Conservation (phyloP, 1,140 invertebrate genomes). For the Elymnias hypermnestra region DNA sequence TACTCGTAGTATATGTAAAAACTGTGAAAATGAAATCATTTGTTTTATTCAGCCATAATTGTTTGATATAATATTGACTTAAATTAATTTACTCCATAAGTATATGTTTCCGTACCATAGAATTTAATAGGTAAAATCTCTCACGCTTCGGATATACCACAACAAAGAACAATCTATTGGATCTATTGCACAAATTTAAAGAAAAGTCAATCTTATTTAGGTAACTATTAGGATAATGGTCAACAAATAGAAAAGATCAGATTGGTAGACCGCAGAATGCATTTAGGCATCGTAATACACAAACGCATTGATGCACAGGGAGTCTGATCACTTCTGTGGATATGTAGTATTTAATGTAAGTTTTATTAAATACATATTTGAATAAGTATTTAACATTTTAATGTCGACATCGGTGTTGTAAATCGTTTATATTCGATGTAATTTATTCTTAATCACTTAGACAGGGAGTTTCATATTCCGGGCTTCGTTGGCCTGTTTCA, state of each 20-base stretch:
- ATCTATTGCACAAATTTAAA: conserved; percentile 42
- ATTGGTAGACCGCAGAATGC: conserved; percentile 23
- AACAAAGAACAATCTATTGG: conserved; percentile 22
- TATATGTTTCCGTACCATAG: conserved; percentile 46
- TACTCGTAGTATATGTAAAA: neutral
- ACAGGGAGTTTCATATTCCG: conserved; percentile 11
- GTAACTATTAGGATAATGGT: conserved; percentile 41
- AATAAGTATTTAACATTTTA: conserved; percentile 37
- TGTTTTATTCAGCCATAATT: no score
- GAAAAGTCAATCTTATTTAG: conserved; percentile 54
- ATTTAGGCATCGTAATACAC: conserved; percentile 9
- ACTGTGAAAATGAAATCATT: no score
- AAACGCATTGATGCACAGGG: conserved; percentile 5
- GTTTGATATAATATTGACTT: neutral
- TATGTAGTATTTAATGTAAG: conserved; percentile 38
- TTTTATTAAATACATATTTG: conserved; percentile 34
- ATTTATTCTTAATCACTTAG: conserved; percentile 19
- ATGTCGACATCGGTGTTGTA: conserved; percentile 42
- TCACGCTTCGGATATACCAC: conserved; percentile 8
- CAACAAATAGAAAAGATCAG: conserved; percentile 39
- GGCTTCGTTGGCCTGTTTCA: neutral
- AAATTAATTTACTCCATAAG: conserved; percentile 32
- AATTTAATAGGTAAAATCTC: conserved; percentile 24
- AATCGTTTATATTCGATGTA: conserved; percentile 34
- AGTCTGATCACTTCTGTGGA: conserved; percentile 43